Conservation (phyloP, 2,113 vertebrate genomes). For the Erythrocercus mccallii region DNA sequence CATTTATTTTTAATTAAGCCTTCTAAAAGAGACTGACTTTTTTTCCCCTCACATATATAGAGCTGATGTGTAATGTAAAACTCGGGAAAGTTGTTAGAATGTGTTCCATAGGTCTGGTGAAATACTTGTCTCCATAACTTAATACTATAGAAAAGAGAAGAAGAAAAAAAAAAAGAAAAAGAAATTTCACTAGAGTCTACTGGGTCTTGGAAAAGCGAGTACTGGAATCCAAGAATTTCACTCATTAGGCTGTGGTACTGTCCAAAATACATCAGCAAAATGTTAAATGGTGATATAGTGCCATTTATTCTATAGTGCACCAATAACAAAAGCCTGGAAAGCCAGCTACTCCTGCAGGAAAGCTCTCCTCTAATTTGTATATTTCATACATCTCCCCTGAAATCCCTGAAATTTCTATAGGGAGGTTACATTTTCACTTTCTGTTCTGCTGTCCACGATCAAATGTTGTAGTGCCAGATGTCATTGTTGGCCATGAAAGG, state of each 20-base stretch:
- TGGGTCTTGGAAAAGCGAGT: background rate
- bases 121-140: background rate
- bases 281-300: background rate
- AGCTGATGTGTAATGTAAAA: background rate
- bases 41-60: rapidly evolving
- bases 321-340: background rate
- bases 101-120: background rate
- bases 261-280: background rate
- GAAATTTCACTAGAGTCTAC: background rate
- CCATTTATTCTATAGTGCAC: background rate
- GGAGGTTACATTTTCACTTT: constrained; percentile 21
- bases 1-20: background rate
- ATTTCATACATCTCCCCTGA: background rate
- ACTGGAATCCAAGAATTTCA: background rate
- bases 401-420: background rate
- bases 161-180: too few species aligned
- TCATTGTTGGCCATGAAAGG: background rate
- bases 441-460: background rate
- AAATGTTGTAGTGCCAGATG: background rate
- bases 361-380: background rate
- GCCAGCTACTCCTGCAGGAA: background rate
- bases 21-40: background rate
- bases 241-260: background rate
- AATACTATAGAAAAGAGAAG: background rate
- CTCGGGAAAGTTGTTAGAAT: background rate